Evolutionary conservation across 2,888 invertebrate genomes (phyloP), one percentile per base, ranked within the genome.

Genomic region (Halocaridina rubra): DNA sequence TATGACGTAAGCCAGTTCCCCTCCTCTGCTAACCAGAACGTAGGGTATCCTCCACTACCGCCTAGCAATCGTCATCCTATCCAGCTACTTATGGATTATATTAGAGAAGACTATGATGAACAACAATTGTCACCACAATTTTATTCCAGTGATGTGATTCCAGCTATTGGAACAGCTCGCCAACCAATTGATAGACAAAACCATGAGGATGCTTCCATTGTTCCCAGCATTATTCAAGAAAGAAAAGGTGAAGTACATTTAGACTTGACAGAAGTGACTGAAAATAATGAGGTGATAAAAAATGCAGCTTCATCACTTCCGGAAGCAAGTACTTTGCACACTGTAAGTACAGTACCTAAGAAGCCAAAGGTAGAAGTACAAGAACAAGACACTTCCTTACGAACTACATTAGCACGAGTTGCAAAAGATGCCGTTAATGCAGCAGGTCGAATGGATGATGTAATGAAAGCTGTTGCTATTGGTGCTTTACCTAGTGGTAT

Each of bases 401-500:
- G n/a, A n/a, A n/a, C n/a, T n/a, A 78, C 59, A 29, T 13, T 32
- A 32, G 16, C 69, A 13, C 30, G 3, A 19, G 16, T n/a, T 2
- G 19, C 53, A 53, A 53, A 53, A 13, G 76, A 39, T 3, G 67
- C 64, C 33, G 53, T 76, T 32, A 8, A 64, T 3, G 59, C 76
- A 4, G 76, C 64, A 5, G 74, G 67, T n/a, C 32, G 19, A 22
- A 77, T 84, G 59, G 79, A 87, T 24, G 80, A 64, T 13, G 22
- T 87, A 16, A 74, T 87, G 71, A 85, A 79, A 22, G 87, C 87
- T 4, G 81, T 87, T 16, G 85, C 87, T 29, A 81, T 87, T 22
- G 86, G 86, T 24, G 85, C 87, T 10, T 64, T 87, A 29, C 87
- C 87, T 8, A 85, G 87, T 46, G 75, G 82, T n/a, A 81, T 87